Base-by-base conservation (phyloP, 2,888 invertebrate genomes). In the Limnephilus marmoratus region DNA sequence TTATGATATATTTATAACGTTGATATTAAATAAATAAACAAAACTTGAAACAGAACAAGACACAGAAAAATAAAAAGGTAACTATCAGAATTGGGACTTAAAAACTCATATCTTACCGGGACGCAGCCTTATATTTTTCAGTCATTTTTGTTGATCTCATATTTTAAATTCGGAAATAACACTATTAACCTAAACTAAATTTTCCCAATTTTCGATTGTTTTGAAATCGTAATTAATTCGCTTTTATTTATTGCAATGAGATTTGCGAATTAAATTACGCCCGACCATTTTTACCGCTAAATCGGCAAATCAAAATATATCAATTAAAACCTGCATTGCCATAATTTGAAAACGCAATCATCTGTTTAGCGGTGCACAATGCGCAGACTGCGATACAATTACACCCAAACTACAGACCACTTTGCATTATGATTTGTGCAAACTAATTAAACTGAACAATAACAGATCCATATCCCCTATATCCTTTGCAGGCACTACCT, bases 361-460 rank as follows among this genome's bases (percentile, higher is more conserved):
- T 91, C 91, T 86, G 91, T 91, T 86, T 86, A 81, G 85, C 85
- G 91, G 81, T 68, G 90, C 80, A 45, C 86, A 29, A 41, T 29
- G 86, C 86, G 15, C 81, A 37, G 37, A 85, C 68, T 80, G 29
- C 81, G 81, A 45, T 80, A 80, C 86, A 82, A 87, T 81, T 91
- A 91, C 91, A 81, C 81, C 53, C 85, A 29, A 68, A 81, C 85
- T 81, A 68, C 86, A 31, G 31, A 85, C 91, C 91, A 41, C 83
- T 31, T 86, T 53, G 81, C 87, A 93, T 91, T 91, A 91, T 90
- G 89, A 91, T 91, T 92, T 91, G 90, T 90, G 91, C 93, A 93
- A 91, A 93, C 93, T 93, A 93, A 93, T 93, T 91, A 91, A 91
- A 91, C 86, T 31, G 85, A 90, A 92, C 90, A 90, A 90, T 90